A percentile compares a stretch with the other conserved stretches of the same genome.
Conservation (phyloP, 2,888 invertebrate genomes). For the Gasteruption jaculator region DNA sequence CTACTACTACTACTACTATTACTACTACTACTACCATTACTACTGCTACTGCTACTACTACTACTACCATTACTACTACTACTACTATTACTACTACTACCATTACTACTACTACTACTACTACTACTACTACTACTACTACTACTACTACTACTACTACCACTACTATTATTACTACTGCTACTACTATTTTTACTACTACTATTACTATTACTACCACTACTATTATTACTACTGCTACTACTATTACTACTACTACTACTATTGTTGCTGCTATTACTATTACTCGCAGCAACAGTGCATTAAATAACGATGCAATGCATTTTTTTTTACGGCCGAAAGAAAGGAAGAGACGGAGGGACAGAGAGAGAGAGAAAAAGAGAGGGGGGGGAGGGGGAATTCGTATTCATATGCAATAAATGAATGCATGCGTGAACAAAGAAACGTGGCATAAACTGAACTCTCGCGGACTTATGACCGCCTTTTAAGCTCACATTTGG, state of each 20-base stretch:
- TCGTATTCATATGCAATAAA: constrained; percentile 5
- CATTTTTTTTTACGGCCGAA: too few relatives aligned
- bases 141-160: constrained; percentile 1
- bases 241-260: too few relatives aligned
- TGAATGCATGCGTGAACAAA: too few relatives aligned
- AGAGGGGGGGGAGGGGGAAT: background rate
- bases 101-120: constrained; percentile 1
- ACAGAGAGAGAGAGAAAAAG: background rate
- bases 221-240: too few relatives aligned
- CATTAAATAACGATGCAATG: too few relatives aligned
- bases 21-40: constrained; percentile 1
- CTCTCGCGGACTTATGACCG: too few relatives aligned
- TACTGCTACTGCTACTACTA: constrained; percentile 1
- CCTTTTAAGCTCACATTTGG: too few relatives aligned
- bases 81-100: constrained; percentile 1
- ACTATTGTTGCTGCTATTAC: too few relatives aligned
- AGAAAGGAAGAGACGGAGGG: background rate
- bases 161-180: constrained; percentile 1
- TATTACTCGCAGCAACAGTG: too few relatives aligned
- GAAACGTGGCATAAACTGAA: too few relatives aligned
- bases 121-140: constrained; percentile 1
- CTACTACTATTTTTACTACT: too few relatives aligned
- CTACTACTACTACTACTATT: constrained; percentile 1
- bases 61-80: constrained; percentile 1
- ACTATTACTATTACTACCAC: too few relatives aligned